Percentiles rank a stretch among this genome's conserved stretches.
Evolutionary conservation across 2,888 invertebrate species (phyloP).

Genomic region (Diarsia rubi): DNA sequence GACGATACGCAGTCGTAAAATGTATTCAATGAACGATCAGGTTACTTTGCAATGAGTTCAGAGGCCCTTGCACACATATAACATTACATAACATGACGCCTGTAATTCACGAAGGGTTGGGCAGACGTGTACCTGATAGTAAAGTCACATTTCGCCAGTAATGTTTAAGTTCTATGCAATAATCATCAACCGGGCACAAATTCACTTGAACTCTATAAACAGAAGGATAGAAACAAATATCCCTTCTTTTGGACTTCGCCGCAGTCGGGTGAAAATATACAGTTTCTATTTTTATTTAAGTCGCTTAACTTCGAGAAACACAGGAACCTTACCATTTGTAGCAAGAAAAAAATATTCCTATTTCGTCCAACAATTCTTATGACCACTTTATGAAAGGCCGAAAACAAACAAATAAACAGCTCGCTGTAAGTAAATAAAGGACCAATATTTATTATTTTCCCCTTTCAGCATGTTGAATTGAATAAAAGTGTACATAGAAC

Average conservation of each 20-base stretch:
- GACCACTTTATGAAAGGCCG: background rate
- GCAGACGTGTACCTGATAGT: no score
- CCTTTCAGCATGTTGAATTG: constrained; percentile 8
- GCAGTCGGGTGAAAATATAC: background rate
- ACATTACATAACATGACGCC: no score
- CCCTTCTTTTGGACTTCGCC: no score
- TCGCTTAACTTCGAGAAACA: constrained; percentile 1
- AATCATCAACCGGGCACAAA: no score
- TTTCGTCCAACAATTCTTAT: constrained; percentile 9
- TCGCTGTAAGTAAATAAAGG: constrained; percentile 23
- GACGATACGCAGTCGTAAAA: constrained; percentile 35
- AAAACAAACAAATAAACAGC: constrained; percentile 38
- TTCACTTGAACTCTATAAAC: no score
- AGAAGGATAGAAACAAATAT: no score
- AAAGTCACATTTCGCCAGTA: no score
- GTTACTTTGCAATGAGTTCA: constrained; percentile 3
- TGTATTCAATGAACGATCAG: constrained; percentile 40
- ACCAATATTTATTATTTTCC: constrained; percentile 28
- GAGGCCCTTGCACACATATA: background rate
- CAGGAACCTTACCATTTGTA: background rate
- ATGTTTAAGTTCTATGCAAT: no score
- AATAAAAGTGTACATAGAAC: constrained; percentile 4
- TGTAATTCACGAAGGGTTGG: no score
- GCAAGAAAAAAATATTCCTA: background rate
- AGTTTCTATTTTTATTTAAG: background rate